A percentile compares a stretch with the other conserved stretches of the same genome.
Conservation (phyloP, 92 coral and sea anemone species). For the Siderastrea siderea region DNA sequence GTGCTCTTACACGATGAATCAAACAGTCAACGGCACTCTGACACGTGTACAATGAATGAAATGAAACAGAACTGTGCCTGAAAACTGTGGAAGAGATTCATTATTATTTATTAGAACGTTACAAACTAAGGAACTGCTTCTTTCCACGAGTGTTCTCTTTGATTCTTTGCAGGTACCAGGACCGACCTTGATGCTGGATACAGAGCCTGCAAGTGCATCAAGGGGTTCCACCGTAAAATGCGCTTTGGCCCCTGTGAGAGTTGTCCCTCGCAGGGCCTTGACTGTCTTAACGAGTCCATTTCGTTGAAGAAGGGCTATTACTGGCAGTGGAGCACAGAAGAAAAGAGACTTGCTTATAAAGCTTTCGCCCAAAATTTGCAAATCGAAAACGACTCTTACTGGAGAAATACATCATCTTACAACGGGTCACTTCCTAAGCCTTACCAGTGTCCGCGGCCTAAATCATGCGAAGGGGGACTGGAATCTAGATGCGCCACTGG, state of each 20-base stretch:
- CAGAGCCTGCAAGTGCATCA: constrained; percentile 66
- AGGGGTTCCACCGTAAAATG: constrained; percentile 35
- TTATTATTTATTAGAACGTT: no score
- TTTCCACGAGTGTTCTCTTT: background rate
- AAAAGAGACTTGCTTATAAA: constrained; percentile 24
- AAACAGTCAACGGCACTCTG: no score
- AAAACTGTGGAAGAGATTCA: no score
- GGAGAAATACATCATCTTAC: constrained; percentile 27
- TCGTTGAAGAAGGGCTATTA: constrained; percentile 48
- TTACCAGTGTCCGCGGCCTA: constrained; percentile 60
- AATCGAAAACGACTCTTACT: constrained; percentile 33
- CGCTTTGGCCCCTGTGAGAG: constrained; percentile 60
- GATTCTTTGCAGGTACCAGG: constrained; percentile 47
- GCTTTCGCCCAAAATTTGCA: constrained; percentile 45
- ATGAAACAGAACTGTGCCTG: no score
- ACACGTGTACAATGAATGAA: no score
- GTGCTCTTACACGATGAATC: no score
- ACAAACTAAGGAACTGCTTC: no score
- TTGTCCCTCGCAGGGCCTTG: constrained; percentile 50
- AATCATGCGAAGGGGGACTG: constrained; percentile 69
- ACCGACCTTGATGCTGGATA: constrained; percentile 49
- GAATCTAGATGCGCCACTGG: constrained; percentile 55
- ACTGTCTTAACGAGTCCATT: constrained; percentile 57
- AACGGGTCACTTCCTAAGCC: constrained; percentile 69
- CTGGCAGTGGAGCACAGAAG: constrained; percentile 67